These are phyloP conservation scores for Troilus luridus DNA, from an alignment of 2,888 invertebrate species.

Conservation along the genomic window DNA sequence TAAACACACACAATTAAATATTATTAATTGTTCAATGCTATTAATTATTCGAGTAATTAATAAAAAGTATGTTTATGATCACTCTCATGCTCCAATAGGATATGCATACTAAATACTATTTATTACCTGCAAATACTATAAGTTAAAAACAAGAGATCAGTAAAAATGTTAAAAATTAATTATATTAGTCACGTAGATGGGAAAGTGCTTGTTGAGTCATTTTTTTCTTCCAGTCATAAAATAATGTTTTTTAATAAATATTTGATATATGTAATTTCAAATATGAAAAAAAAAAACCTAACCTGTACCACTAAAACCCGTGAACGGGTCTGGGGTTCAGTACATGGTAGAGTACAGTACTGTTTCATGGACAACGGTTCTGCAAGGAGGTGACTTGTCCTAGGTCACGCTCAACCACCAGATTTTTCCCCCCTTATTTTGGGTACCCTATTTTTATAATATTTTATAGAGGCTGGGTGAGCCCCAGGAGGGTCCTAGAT, in stretches of 20 bases:
- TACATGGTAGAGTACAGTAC: no score
- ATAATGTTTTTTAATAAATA: neutral
- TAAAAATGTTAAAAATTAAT: conserved; percentile 7
- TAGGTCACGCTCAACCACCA: no score
- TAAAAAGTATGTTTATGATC: neutral
- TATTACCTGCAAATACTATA: conserved; percentile 29
- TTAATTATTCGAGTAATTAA: neutral
- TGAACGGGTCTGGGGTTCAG: no score
- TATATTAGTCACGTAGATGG: neutral
- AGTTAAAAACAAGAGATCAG: neutral
- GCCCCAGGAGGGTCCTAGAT: no score
- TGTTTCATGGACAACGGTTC: no score
- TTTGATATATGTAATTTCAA: neutral
- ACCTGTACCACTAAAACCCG: no score
- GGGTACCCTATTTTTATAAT: no score
- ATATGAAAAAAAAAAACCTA: neutral
- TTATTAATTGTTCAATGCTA: neutral
- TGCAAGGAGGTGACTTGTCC: no score
- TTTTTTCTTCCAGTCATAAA: neutral
- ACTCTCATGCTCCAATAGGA: conserved; percentile 23
- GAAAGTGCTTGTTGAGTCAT: conserved; percentile 3
- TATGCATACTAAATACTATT: neutral
- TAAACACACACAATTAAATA: conserved; percentile 6
- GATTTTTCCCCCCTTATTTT: no score
- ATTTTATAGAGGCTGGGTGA: no score